These are phyloP conservation scores for Anthonomus grandis DNA, from an alignment of 1,140 invertebrate species.

Conservation along the genomic window DNA sequence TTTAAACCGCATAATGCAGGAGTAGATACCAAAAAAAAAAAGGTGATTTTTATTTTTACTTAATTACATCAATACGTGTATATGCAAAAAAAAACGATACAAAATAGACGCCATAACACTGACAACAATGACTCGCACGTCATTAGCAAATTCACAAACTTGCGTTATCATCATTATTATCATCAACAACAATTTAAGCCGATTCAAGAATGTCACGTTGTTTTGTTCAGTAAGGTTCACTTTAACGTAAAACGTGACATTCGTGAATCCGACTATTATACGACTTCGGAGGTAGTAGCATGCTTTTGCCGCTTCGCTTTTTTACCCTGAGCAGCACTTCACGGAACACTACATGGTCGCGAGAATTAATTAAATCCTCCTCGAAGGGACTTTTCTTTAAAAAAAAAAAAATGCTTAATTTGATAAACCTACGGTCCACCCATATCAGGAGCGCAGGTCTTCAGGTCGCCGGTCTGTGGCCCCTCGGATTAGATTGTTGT, in stretches of 20 bases:
- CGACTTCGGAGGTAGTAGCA: slow-evolving; percentile 42
- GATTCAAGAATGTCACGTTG: too few species aligned
- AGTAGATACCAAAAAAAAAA: not conserved
- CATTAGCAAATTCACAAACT: slow-evolving; percentile 10
- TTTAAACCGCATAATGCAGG: not conserved
- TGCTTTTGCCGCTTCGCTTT: slow-evolving; percentile 38
- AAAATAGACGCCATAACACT: not conserved
- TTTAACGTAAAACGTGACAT: too few species aligned
- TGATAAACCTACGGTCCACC: slow-evolving; percentile 9
- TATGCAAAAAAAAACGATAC: too few species aligned
- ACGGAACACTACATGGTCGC: slow-evolving; percentile 45
- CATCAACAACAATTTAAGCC: too few species aligned
- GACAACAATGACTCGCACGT: not conserved
- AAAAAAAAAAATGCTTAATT: slow-evolving; percentile 9
- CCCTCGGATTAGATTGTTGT: slow-evolving; percentile 77
- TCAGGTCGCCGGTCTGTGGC: slow-evolving; percentile 79
- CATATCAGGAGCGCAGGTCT: slow-evolving; percentile 49
- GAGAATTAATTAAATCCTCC: slow-evolving; percentile 23
- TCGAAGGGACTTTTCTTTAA: slow-evolving; percentile 8
- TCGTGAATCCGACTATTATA: too few species aligned
- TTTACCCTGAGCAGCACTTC: slow-evolving; percentile 32
- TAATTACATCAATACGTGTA: not conserved
- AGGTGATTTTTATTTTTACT: not conserved
- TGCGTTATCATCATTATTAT: slow-evolving; percentile 20
- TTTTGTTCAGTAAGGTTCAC: too few species aligned